These are phyloP conservation scores for Mythimna albipuncta DNA, from an alignment of 2,888 invertebrate species.

Conservation along the genomic window DNA sequence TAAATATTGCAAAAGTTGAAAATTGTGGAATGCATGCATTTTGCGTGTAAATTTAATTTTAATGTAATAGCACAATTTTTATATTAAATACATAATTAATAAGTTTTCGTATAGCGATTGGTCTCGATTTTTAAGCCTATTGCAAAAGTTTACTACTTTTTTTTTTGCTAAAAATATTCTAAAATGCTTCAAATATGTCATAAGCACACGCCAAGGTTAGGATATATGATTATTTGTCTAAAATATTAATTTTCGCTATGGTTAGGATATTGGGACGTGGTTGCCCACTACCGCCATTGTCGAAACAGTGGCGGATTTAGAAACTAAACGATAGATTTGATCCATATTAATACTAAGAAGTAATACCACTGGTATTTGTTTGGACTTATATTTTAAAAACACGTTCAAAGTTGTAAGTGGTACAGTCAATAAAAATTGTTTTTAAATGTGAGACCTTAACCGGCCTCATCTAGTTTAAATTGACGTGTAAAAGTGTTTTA, in stretches of 20 bases:
- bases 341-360: too few species aligned
- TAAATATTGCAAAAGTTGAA: conserved; percentile 19
- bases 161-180: conserved; percentile 10
- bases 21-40: conserved; percentile 38
- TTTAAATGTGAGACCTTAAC: too few species aligned
- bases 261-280: conserved; percentile 28
- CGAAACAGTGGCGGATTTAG: conserved; percentile 29
- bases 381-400: too few species aligned
- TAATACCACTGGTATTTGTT: too few species aligned
- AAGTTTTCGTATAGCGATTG: conserved; percentile 37
- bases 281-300: conserved; percentile 50
- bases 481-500: too few species aligned
- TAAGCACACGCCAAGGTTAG: conserved; percentile 24
- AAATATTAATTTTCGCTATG: conserved; percentile 26
- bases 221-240: conserved; percentile 7
- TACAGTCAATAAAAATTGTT: too few species aligned
- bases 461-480: too few species aligned
- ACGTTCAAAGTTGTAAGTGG: too few species aligned
- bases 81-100: conserved; percentile 41
- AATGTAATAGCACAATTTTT: conserved; percentile 31
- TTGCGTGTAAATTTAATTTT: conserved; percentile 6
- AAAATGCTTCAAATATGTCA: conserved; percentile 26
- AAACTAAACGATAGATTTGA: conserved; percentile 21
- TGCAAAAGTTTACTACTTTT: conserved; percentile 16
- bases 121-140: conserved; percentile 45